These are phyloP conservation scores for Rattus norvegicus DNA, from an alignment of 2,113 vertebrate species.

Conservation along the genomic window GRCr8 NC_086020.1:78708501-78709000, in stretches of 20 bases:
- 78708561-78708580: background rate
- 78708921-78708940: background rate
- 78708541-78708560: background rate
- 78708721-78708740: too few species aligned
- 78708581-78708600: slow-evolving; percentile 1
- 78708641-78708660: background rate
- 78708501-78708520: slow-evolving; percentile 17
- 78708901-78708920: slow-evolving; percentile 28
- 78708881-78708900: background rate
- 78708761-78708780: background rate
- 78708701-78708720: background rate
- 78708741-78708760: background rate
- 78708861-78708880: background rate
- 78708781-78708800: background rate
- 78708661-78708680: background rate
- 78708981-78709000: background rate
- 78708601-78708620: slow-evolving; percentile 3
- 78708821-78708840: slow-evolving; percentile 67
- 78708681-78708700: background rate
- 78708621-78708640: background rate
- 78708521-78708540: background rate
- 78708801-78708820: background rate
- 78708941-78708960: background rate
- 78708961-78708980: slow-evolving; percentile 34
- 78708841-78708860: slow-evolving; percentile 45